A percentile compares a stretch with the other conserved stretches of the same genome.
Evolutionary conservation across 2,113 vertebrate species (phyloP).

Genomic region (Alexandromys fortis): DNA sequence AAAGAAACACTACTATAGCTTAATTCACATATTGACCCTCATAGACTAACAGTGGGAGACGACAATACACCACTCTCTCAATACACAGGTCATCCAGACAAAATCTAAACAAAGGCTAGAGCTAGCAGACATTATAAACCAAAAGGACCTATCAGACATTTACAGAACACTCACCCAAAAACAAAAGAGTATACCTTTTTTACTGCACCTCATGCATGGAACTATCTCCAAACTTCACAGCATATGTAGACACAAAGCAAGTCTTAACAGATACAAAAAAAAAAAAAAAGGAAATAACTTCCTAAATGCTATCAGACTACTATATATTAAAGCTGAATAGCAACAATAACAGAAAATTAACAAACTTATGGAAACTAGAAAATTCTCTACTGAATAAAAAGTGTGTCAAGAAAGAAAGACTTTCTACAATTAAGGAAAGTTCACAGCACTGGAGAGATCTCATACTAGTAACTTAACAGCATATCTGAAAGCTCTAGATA

Average conservation of each 20-base stretch:
- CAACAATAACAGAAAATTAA: background rate
- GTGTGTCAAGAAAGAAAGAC: background rate
- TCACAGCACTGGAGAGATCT: background rate
- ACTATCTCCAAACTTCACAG: background rate
- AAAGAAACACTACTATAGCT: background rate
- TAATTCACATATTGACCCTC: background rate
- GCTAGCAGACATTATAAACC: background rate
- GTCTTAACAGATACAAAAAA: background rate
- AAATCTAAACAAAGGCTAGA: background rate
- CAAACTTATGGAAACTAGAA: background rate
- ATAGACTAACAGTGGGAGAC: background rate
- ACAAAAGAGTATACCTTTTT: background rate
- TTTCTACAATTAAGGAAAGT: background rate
- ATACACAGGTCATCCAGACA: background rate
- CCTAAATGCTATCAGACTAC: background rate
- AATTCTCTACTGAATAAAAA: background rate
- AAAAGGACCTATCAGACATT: background rate
- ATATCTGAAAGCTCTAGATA: background rate
- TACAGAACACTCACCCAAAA: background rate
- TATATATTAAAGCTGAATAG: background rate
- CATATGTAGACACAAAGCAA: background rate
- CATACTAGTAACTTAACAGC: background rate
- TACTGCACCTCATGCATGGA: background rate
- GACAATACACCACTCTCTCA: background rate
- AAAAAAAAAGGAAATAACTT: background rate